A percentile compares a stretch with the other conserved stretches of the same genome.
Conservation (phyloP, 1,140 invertebrate genomes). For the Ptiloglossa arizonensis region DNA sequence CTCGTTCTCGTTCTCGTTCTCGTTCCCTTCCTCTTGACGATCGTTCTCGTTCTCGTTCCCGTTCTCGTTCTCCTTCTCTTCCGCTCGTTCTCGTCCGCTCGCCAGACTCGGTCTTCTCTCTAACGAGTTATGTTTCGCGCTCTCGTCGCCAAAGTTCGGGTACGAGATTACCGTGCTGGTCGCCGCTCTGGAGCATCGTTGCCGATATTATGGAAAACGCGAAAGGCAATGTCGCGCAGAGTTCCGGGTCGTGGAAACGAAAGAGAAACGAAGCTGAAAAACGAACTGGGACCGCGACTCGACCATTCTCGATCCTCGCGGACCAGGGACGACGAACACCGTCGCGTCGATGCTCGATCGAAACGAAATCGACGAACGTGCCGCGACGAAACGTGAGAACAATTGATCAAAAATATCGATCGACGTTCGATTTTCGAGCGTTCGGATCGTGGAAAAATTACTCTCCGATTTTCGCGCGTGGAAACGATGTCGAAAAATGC, state of each 20-base stretch:
- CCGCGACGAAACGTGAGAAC: too few species aligned
- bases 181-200: constrained; percentile 49
- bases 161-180: constrained; percentile 61
- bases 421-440: too few species aligned
- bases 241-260: background rate
- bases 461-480: too few species aligned
- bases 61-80: too few species aligned
- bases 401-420: too few species aligned
- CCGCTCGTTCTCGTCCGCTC: constrained; percentile 1
- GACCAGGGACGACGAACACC: too few species aligned
- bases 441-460: too few species aligned
- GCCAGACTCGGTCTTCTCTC: constrained; percentile 35
- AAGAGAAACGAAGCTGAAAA: constrained; percentile 1
- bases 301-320: background rate
- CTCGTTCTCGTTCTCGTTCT: constrained; percentile 5
- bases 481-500: too few species aligned
- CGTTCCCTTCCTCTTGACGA: background rate
- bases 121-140: constrained; percentile 68
- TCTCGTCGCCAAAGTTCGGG: constrained; percentile 61
- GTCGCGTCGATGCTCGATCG: too few species aligned
- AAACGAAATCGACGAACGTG: too few species aligned
- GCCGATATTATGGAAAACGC: constrained; percentile 54
- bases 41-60: background rate
- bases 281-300: background rate
- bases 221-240: constrained; percentile 22